These are phyloP conservation scores for Platyscapa corneri DNA, from an alignment of 1,140 invertebrate genomes.

Conservation along the genomic window DNA sequence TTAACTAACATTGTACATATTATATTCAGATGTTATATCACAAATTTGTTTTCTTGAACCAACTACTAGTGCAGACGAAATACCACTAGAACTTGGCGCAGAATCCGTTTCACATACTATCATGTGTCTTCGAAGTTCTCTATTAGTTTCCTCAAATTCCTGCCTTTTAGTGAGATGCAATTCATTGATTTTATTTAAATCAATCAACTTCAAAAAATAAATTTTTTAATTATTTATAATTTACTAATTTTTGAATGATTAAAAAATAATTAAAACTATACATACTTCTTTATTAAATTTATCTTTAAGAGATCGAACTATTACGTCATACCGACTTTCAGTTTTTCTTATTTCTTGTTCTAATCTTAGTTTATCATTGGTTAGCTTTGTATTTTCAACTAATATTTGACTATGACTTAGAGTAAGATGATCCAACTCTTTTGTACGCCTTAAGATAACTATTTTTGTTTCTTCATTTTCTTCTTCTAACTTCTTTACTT, in stretches of 20 bases:
- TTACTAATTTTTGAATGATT: constrained; percentile 3
- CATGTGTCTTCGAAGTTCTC: constrained; percentile 69
- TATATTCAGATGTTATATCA: constrained; percentile 65
- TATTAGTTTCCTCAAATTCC: constrained; percentile 67
- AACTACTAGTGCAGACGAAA: constrained; percentile 68
- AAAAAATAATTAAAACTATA: constrained; percentile 9
- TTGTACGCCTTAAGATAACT: constrained; percentile 64
- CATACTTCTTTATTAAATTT: constrained; percentile 70
- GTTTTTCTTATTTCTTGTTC: constrained; percentile 72
- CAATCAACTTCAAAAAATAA: constrained; percentile 60
- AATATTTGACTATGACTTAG: constrained; percentile 77
- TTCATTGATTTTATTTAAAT: constrained; percentile 70
- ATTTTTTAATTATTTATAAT: constrained; percentile 5
- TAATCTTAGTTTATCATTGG: constrained; percentile 77
- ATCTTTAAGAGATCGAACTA: constrained; percentile 63
- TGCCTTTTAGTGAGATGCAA: constrained; percentile 66
- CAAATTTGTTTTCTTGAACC: constrained; percentile 60
- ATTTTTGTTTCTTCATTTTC: constrained; percentile 66
- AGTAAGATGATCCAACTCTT: constrained; percentile 72
- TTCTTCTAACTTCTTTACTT: constrained; percentile 67
- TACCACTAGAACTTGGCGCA: constrained; percentile 69
- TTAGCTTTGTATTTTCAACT: constrained; percentile 78
- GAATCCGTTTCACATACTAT: constrained; percentile 67
- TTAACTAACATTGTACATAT: constrained; percentile 63
- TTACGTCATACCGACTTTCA: constrained; percentile 64